Percentiles rank a stretch among this genome's conserved stretches.
Evolutionary conservation across 2,113 vertebrate genomes (phyloP).

Genomic region (Aythya baeri): DNA sequence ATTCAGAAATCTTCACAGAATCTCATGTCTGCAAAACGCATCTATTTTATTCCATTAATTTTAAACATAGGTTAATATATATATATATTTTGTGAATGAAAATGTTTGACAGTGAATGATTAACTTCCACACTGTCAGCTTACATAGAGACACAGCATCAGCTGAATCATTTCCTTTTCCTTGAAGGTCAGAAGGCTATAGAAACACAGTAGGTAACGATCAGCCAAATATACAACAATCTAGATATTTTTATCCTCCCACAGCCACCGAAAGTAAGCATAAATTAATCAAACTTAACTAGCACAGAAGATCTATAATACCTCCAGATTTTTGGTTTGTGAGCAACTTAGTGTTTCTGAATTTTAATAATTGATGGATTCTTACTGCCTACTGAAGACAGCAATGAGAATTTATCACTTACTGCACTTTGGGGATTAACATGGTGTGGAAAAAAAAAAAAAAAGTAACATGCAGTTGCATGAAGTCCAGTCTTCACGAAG

Average conservation of each 20-base stretch:
- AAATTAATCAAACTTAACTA: background rate
- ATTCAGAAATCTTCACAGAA: background rate
- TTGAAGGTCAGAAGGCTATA: background rate
- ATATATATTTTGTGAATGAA: background rate
- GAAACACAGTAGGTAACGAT: background rate
- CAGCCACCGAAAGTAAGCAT: background rate
- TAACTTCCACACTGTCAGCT: background rate
- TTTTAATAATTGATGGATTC: background rate
- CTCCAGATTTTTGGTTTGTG: background rate
- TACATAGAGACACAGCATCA: background rate
- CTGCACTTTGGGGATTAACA: background rate
- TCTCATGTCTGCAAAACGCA: background rate
- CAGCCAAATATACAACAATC: background rate
- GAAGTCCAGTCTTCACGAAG: background rate
- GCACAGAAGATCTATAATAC: background rate
- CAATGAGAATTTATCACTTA: background rate
- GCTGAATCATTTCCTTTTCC: background rate
- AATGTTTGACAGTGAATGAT: background rate
- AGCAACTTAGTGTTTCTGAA: background rate
- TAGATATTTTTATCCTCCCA: background rate
- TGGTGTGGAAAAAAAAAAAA: background rate
- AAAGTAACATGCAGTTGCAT: background rate
- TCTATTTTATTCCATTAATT: background rate
- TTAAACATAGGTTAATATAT: background rate
- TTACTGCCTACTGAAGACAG: background rate